A percentile compares a stretch with the other conserved stretches of the same genome.
phyloP scores from a whole-genome alignment of 2,113 vertebrate genomes.

The Hippocampus guttulatus region DNA sequence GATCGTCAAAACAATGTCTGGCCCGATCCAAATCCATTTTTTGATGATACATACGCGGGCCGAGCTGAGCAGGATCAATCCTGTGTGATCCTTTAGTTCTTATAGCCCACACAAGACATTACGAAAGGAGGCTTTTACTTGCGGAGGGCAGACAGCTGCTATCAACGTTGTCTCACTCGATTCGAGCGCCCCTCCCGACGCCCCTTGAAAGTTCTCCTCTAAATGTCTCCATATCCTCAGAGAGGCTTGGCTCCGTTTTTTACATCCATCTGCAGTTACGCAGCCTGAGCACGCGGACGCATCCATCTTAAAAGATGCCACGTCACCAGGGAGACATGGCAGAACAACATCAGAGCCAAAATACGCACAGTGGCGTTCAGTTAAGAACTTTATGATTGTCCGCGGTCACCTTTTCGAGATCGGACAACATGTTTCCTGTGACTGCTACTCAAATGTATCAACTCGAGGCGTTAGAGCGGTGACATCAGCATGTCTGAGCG shows the following conservation, averaged over 20 bases:
- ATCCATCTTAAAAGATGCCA: slow-evolving; percentile 61
- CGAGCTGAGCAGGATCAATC: slow-evolving; percentile 27
- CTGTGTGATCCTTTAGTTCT: slow-evolving; percentile 24
- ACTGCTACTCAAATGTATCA: background rate
- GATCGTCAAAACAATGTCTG: background rate
- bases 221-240: slow-evolving; percentile 63
- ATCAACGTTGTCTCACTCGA: slow-evolving; percentile 47
- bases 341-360: slow-evolving; percentile 53
- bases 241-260: slow-evolving; percentile 49
- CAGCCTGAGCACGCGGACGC: slow-evolving; percentile 54
- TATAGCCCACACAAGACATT: slow-evolving; percentile 26
- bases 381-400: slow-evolving; percentile 23
- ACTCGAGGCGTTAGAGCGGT: slow-evolving; percentile 4
- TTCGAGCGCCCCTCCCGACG: slow-evolving; percentile 8
- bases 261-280: slow-evolving; percentile 61
- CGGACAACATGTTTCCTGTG: background rate
- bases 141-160: slow-evolving; percentile 34
- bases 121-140: slow-evolving; percentile 46
- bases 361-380: slow-evolving; percentile 51
- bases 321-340: slow-evolving; percentile 62
- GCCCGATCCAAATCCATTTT: slow-evolving; percentile 11
- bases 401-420: slow-evolving; percentile 11
- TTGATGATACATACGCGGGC: slow-evolving; percentile 16
- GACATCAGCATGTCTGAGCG: slow-evolving; percentile 45
- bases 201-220: slow-evolving; percentile 50